A percentile compares a stretch with the other conserved stretches of the same genome.
Conservation (phyloP, 2,797 vertebrate genomes). For the Parotocinclus haroldoi region DNA sequence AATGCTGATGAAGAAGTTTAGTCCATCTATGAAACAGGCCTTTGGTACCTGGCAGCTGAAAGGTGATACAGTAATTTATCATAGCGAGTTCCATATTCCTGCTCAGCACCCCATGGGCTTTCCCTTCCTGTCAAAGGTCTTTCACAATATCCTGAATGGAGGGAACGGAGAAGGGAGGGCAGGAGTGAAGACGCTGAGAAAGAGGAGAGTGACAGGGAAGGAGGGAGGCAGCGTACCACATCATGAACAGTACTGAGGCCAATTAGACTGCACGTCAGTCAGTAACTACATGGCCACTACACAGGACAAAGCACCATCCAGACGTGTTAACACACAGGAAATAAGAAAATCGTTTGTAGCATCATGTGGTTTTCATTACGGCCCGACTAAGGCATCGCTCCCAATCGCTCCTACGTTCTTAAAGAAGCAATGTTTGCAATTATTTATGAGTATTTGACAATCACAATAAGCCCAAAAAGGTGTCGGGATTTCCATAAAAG, state of each 20-base stretch:
- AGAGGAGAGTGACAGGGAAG: conserved; percentile 14
- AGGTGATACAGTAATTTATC: conserved; percentile 69
- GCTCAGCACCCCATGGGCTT: conserved; percentile 57
- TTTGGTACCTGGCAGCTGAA: conserved; percentile 55
- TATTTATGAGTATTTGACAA: too few relatives aligned
- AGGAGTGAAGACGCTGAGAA: neutral
- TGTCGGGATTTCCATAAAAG: too few relatives aligned
- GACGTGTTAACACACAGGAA: too few relatives aligned
- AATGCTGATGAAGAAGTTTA: neutral
- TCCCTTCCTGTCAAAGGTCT: conserved; percentile 72
- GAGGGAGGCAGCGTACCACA: conserved; percentile 51
- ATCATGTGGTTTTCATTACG: too few relatives aligned
- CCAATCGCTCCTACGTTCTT: too few relatives aligned
- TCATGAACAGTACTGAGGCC: conserved; percentile 49
- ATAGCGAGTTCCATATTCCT: conserved; percentile 62
- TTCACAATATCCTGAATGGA: conserved; percentile 75
- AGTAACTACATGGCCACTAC: too few relatives aligned
- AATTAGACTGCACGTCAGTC: conserved; percentile 31
- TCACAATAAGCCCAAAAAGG: too few relatives aligned
- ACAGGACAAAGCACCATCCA: too few relatives aligned
- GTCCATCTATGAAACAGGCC: conserved; percentile 53
- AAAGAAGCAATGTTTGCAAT: too few relatives aligned
- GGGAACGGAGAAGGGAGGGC: conserved; percentile 5
- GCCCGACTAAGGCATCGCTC: too few relatives aligned
- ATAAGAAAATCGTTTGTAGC: too few relatives aligned